These are phyloP conservation scores for Colletes gigas DNA, from an alignment of 1,140 invertebrate genomes.

Conservation along the genomic window DNA sequence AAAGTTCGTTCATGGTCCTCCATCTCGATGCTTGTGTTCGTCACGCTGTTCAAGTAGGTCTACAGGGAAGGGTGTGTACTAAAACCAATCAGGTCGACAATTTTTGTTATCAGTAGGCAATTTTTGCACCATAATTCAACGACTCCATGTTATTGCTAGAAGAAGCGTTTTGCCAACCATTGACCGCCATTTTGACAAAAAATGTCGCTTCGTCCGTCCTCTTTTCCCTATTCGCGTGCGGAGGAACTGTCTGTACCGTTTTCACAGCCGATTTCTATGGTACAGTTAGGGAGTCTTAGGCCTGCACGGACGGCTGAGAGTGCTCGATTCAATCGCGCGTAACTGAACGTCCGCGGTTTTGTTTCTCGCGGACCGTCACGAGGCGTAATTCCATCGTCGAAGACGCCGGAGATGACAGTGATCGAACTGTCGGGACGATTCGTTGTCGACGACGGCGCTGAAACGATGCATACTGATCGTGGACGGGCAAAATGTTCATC, in stretches of 20 bases:
- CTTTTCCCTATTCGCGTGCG: not conserved
- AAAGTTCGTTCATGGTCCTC: too few species aligned
- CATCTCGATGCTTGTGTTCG: too few species aligned
- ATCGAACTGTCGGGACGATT: not conserved
- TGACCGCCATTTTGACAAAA: not conserved
- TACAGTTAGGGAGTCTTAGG: not conserved
- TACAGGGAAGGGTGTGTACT: too few species aligned
- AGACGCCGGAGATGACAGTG: slow-evolving; percentile 25
- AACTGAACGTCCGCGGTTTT: slow-evolving; percentile 14
- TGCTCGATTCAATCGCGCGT: slow-evolving; percentile 36
- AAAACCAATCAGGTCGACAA: too few species aligned
- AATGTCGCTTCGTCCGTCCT: not conserved
- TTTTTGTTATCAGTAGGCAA: too few species aligned
- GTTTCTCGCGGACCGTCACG: slow-evolving; percentile 7
- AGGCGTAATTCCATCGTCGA: slow-evolving; percentile 26
- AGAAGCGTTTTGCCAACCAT: slow-evolving; percentile 8
- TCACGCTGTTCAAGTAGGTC: too few species aligned
- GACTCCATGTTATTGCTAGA: not conserved
- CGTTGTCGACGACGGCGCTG: slow-evolving; percentile 2
- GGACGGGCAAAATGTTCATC: too few species aligned
- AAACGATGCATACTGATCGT: too few species aligned
- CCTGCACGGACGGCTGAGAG: slow-evolving; percentile 6
- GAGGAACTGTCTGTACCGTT: slow-evolving; percentile 19
- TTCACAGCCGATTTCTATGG: not conserved
- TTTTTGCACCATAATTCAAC: too few species aligned